Evolutionary conservation across 2,888 invertebrate genomes (phyloP).

Genomic region (Chrysotoxum bicinctum): DNA sequence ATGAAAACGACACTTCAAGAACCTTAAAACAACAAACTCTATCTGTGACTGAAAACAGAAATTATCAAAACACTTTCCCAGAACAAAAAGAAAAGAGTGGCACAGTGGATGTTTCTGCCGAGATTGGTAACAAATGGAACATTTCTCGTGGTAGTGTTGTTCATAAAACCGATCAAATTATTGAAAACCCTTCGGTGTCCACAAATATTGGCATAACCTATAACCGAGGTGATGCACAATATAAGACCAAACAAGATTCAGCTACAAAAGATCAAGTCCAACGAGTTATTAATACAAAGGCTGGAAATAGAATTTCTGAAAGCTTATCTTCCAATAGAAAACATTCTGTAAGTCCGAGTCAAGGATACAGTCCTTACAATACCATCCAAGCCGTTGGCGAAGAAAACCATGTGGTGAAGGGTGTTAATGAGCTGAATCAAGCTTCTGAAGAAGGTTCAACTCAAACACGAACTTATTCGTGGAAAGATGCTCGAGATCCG

Average conservation of each 20-base stretch:
- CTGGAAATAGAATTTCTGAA: background rate
- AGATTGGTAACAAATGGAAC: background rate
- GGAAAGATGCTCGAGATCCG: slow-evolving; percentile 61
- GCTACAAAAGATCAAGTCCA: background rate
- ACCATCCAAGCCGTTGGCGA: background rate
- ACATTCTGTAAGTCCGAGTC: background rate
- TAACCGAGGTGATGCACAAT: background rate
- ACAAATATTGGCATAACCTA: background rate
- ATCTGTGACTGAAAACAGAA: too few relatives aligned
- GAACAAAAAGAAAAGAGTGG: background rate
- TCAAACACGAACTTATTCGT: slow-evolving; percentile 54
- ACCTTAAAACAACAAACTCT: too few relatives aligned
- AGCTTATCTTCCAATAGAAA: background rate
- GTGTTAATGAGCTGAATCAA: slow-evolving; percentile 5
- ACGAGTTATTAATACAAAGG: background rate
- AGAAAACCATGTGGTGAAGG: slow-evolving; percentile 52
- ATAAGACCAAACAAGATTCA: background rate
- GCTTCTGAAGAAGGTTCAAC: background rate
- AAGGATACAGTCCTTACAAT: slow-evolving; percentile 2
- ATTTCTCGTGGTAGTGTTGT: background rate
- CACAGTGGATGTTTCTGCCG: background rate
- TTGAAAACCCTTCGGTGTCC: background rate
- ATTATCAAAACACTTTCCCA: too few relatives aligned
- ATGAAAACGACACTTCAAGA: too few relatives aligned
- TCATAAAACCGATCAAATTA: background rate